Percentiles rank a stretch among this genome's conserved stretches.
Conservation (phyloP, 2,888 invertebrate genomes). For the Drosophila borealis region DNA sequence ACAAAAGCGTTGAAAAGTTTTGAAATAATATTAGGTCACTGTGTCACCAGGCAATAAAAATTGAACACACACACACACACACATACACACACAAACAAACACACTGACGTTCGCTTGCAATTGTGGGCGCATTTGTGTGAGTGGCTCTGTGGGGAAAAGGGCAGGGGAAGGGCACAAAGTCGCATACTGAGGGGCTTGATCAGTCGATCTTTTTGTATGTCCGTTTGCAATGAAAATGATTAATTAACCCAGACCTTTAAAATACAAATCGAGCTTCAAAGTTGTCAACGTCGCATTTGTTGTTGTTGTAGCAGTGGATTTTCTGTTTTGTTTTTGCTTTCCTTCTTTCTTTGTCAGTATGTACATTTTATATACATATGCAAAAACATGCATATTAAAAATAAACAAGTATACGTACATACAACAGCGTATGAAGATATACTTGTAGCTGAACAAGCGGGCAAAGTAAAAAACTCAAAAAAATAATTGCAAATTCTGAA, state of each 20-base stretch:
- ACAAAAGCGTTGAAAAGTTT: conserved; percentile 33
- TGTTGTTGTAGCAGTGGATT: neutral
- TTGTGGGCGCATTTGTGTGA: conserved; percentile 14
- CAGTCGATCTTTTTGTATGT: conserved; percentile 12
- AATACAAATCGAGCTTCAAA: conserved; percentile 54
- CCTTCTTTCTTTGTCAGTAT: conserved; percentile 1
- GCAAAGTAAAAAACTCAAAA: neutral
- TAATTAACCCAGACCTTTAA: conserved; percentile 76
- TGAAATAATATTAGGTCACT: conserved; percentile 66
- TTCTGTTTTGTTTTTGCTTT: conserved; percentile 3
- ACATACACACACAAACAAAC: neutral
- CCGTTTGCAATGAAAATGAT: conserved; percentile 61
- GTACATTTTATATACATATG: neutral
- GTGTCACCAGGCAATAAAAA: conserved; percentile 59
- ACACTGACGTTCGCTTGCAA: neutral
- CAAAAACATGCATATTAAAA: conserved; percentile 3
- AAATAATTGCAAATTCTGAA: neutral
- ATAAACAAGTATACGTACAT: neutral
- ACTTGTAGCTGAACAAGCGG: neutral
- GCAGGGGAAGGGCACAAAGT: neutral
- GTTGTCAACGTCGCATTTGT: conserved; percentile 14
- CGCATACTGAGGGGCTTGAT: conserved; percentile 1
- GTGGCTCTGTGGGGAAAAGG: neutral
- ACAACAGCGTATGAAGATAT: neutral
- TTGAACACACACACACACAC: neutral